Base-by-base conservation (phyloP, 2,888 invertebrate genomes). In the Anodontia alba region DNA sequence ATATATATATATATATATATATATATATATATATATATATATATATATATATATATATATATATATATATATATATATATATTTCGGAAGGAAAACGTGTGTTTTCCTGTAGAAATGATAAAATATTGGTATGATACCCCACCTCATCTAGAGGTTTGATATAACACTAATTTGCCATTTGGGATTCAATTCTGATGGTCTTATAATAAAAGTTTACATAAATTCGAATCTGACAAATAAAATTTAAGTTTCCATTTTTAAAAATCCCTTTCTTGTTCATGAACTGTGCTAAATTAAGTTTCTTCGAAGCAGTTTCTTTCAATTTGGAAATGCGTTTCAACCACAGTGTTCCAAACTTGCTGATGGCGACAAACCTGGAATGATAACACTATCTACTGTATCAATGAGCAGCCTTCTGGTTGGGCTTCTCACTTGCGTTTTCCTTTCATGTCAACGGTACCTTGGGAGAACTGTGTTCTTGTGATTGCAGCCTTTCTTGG, bases 331-430 rank as follows among this genome's bases (percentile, higher is more conserved):
- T 26, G 23, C 23, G 7, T 26, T 54, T 54, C 12, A 12, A 54
- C 26, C 15, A 33, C 33, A 62, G 7, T 23, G 12, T 20, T 62
- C 62, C 20, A 20, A 17, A 23, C 73, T 57, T 1, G 42, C 46
- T 7, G 29, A 10, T 15, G 57, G 8, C 1, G 62, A 33, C 1
- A 1, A 8, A 29, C 73, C 57, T 20, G 73, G 62, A 26, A 62
- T 23, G 68, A 73, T 70, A 36, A 78, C 68, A 33, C 69, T 74
- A 2, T 26, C 51, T 38, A 68, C 69, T 26, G 73, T 57, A 15
- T 70, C 38, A 68, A 78, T 62, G 10, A 62, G 69, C 15, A 70
- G 70, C 46, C 46, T 69, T 46, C 69, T 70, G 33, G 73, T 73
- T 57, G 80, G 54, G 68, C 75, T 75, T 42, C 68, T 43, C n/a